Base-by-base conservation (phyloP, 2,113 vertebrate species). In the Halichoerus grypus region DNA sequence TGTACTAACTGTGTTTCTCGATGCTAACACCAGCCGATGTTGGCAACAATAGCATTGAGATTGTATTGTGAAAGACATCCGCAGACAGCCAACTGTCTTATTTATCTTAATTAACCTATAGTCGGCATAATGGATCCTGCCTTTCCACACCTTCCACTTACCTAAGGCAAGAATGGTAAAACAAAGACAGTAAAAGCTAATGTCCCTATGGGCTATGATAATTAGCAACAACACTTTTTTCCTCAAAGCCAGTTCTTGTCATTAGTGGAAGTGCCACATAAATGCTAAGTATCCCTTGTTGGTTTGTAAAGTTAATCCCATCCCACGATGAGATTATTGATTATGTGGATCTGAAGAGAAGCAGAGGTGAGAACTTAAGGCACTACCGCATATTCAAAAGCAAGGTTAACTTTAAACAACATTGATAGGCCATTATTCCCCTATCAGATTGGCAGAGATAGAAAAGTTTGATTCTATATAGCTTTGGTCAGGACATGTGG, bases 121-220 rank as follows among this genome's bases (percentile, higher is more conserved):
- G 55, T 90, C 49, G 80, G 21, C 49, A 36, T 81, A 57, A 77
- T 39, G 39, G 39, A 97, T 31, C 84, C 92, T 74, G 82, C 49
- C 74, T 91, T 82, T 69, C 80, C 49, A 88, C 49, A 91, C 85
- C 88, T 97, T 96, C 76, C 31, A 12, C 71, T 85, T 95, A 90
- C 90, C 80, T 92, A 90, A 82, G 31, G 82, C 39, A 76, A 77
- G 46, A 88, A 79, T 42, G 39, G 69, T 92, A 96, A 97, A 98
- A 97, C 96, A 98, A 97, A 98, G 97, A 97, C 92, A 97, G 67
- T 98, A 95, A 98, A 98, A 98, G 91, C 94, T 96, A 97, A 86
- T 94, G 92, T 96, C 95, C 97, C 94, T 31, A 4, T 67, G 90
- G 88, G 76, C 92, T 97, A 26, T 61, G 95, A 95, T 95, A 94